Evolutionary conservation across 2,113 vertebrate species (phyloP).

Genomic region (Pardalotus punctatus): DNA sequence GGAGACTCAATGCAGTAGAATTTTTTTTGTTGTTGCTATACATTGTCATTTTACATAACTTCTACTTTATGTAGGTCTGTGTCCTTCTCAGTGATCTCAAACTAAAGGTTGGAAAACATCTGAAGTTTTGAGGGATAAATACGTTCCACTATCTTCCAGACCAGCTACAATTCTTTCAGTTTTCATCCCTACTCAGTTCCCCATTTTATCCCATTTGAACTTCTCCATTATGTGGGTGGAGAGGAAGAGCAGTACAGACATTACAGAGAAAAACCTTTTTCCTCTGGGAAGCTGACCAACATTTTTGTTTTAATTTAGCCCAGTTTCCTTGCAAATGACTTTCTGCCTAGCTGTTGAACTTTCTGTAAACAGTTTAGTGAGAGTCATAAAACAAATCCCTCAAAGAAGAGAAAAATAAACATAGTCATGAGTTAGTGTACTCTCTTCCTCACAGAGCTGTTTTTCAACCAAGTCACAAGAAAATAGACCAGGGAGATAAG

Average conservation of each 20-base stretch:
- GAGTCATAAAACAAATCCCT: slow-evolving; percentile 41
- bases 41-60: not conserved
- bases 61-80: not conserved
- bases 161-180: not conserved
- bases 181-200: not conserved
- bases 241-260: not conserved
- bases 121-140: not conserved
- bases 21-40: not conserved
- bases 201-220: not conserved
- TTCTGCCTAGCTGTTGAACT: not conserved
- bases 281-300: not conserved
- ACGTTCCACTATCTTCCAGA: not conserved
- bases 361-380: slow-evolving; percentile 37
- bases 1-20: not conserved
- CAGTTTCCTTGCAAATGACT: slow-evolving; percentile 6
- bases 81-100: not conserved
- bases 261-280: not conserved
- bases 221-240: not conserved
- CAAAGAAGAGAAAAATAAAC: slow-evolving; percentile 30
- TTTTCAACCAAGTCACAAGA: slow-evolving; percentile 23
- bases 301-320: slow-evolving; percentile 9
- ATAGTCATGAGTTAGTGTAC: not conserved
- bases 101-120: not conserved
- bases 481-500: not conserved
- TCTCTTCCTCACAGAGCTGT: not conserved